These are phyloP conservation scores for Caenorhabditis macrosperma DNA, from an alignment of 2,888 invertebrate genomes.

Conservation along the genomic window DNA sequence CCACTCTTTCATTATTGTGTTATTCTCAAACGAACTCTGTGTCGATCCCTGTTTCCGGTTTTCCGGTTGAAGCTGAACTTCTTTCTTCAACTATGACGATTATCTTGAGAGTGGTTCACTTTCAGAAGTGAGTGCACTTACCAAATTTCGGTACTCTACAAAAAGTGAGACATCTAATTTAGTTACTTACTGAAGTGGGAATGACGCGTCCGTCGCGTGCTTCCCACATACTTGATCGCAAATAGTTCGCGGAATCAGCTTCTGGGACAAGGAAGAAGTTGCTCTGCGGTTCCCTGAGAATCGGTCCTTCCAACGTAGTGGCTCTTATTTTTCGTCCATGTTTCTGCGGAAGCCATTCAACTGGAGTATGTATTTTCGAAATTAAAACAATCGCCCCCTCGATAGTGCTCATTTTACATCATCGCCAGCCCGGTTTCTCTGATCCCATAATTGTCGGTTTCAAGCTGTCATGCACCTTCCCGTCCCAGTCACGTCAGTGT, in stretches of 20 bases:
- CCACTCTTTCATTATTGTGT: too few species aligned
- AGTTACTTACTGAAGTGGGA: neutral
- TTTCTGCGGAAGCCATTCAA: slow-evolving; percentile 31
- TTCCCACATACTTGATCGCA: neutral
- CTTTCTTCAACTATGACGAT: neutral
- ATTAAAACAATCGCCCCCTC: slow-evolving; percentile 36
- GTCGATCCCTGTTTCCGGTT: too few species aligned
- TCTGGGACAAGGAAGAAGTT: neutral
- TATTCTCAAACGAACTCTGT: too few species aligned
- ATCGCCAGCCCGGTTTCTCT: slow-evolving; percentile 1
- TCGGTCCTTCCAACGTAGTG: too few species aligned
- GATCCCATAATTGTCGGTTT: slow-evolving; percentile 30
- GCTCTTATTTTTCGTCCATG: too few species aligned
- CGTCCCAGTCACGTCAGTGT: neutral
- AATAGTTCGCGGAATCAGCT: slow-evolving; percentile 9
- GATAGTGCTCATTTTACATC: slow-evolving; percentile 3
- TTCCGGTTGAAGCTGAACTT: too few species aligned
- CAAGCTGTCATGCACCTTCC: slow-evolving; percentile 18
- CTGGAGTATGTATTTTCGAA: slow-evolving; percentile 14
- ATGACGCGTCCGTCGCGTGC: neutral
- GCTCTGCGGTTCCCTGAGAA: too few species aligned
- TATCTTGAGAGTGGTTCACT: neutral
- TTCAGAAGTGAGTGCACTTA: neutral
- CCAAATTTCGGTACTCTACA: neutral
- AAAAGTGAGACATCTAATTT: neutral